Evolutionary conservation across 2,888 invertebrate genomes (phyloP), one percentile per base, ranked within the genome.

Genomic region (Melipona beecheii): DNA sequence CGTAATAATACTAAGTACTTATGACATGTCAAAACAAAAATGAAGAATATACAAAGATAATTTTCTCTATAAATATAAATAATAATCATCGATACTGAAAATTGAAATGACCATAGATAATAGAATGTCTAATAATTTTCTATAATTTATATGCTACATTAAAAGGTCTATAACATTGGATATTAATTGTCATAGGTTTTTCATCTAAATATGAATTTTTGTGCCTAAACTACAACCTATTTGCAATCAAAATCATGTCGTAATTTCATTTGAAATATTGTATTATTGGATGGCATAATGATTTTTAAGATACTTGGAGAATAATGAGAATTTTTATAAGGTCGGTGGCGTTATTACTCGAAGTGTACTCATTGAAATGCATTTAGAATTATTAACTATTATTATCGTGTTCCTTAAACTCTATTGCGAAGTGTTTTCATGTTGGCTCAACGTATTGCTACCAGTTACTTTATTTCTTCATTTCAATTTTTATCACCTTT

Each of bases 401-500:
- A 89, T 86, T 86, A 81, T 86, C 80, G 79, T 87, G 78, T 83
- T 62, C 77, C 84, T 90, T 89, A 86, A 74, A 81, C 75, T 58
- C 85, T 90, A 90, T 87, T 85, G 81, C 82, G 66, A 86, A 87
- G 81, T 85, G 68, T 86, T 81, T 82, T 87, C 78, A 73, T 85
- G 76, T 91, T 91, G 88, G 88, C 89, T 91, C 86, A 83, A 88
- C 74, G 81, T 91, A 92, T 91, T 92, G 89, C 91, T 92, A 91
- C 87, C 76, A 76, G 68, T 87, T 88, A 85, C 80, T 80, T 84
- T 74, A 83, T 73, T 78, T 78, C 56, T 87, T 75, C 73, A 78
- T 87, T 56, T 72, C 73, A 79, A 79, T 76, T 75, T 66, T 68
- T 79, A 81, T 83, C 77, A 72, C 65, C 77, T 68, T 75, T 76